Percentiles rank a stretch among this genome's conserved stretches.
phyloP scores from a whole-genome alignment of 2,113 vertebrate species.

The Ptilonorhynchus violaceus region DNA sequence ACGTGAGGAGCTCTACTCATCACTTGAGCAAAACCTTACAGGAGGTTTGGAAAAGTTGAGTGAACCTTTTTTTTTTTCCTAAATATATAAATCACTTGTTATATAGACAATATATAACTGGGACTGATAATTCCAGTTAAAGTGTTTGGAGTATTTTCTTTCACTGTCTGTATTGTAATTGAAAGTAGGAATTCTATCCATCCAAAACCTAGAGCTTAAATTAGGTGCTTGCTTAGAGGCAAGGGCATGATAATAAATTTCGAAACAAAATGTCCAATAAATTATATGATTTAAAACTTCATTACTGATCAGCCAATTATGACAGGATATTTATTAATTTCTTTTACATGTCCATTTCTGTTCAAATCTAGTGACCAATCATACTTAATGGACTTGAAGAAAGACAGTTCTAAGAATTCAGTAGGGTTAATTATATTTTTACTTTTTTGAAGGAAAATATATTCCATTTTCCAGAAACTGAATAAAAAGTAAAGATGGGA shows the following conservation, averaged over 20 bases:
- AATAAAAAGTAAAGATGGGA: not conserved
- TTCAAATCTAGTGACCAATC: not conserved
- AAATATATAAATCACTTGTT: not conserved
- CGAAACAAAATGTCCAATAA: not conserved
- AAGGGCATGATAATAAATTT: not conserved
- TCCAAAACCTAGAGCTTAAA: not conserved
- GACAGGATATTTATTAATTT: not conserved
- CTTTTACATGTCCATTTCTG: not conserved
- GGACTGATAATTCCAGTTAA: not conserved
- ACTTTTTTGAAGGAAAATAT: not conserved
- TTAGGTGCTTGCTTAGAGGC: not conserved
- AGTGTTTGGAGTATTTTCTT: not conserved
- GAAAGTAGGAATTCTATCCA: not conserved
- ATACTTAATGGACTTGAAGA: not conserved
- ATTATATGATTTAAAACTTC: not conserved
- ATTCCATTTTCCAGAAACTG: not conserved
- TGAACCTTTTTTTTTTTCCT: not conserved
- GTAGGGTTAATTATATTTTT: not conserved
- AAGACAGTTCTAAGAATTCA: not conserved
- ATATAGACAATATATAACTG: not conserved
- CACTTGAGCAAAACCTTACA: not conserved
- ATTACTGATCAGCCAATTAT: not conserved
- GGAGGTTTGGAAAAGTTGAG: not conserved
- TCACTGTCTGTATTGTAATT: not conserved
- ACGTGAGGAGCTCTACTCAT: not conserved